Evolutionary conservation across 2,888 invertebrate genomes (phyloP), one percentile per base, ranked within the genome.

Genomic region (Ophraella communa): DNA sequence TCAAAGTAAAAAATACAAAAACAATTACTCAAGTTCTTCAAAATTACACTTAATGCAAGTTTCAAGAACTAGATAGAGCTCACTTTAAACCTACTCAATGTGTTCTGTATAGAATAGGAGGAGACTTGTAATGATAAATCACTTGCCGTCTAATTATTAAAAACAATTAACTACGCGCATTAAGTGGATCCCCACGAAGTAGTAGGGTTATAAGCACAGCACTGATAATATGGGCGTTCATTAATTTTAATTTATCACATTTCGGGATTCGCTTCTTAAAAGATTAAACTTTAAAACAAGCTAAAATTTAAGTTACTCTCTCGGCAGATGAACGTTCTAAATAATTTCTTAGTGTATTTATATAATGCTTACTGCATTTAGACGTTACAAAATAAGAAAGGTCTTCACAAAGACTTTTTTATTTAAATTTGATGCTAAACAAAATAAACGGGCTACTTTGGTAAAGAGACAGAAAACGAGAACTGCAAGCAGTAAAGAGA

Each of bases 301-400:
- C 67, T 70, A 65, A 35, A 65, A 65, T 61, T 65, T 70, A 71
- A 71, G 70, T 70, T 70, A 66, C 66, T 63, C 71, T 70, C 71
- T 69, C 62, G 35, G 67, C 67, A 65, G 55, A 66, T 69, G 66
- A 65, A n/a, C n/a, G n/a, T n/a, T n/a, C n/a, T n/a, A n/a, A n/a
- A n/a, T n/a, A n/a, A n/a, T n/a, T n/a, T n/a, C n/a, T n/a, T n/a
- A n/a, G n/a, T n/a, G n/a, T n/a, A n/a, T n/a, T n/a, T n/a, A n/a
- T n/a, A n/a, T n/a, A n/a, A n/a, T n/a, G n/a, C n/a, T n/a, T n/a
- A n/a, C n/a, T n/a, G n/a, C n/a, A n/a, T n/a, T n/a, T n/a, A n/a
- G n/a, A n/a, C n/a, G n/a, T n/a, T n/a, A n/a, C n/a, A 30, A 24
- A 24, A 24, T 24, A 30, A 30, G 10, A 30, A 30, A 30, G 11